phyloP scores from a whole-genome alignment of 2,113 vertebrate species.

The Lagenorhynchus albirostris region DNA sequence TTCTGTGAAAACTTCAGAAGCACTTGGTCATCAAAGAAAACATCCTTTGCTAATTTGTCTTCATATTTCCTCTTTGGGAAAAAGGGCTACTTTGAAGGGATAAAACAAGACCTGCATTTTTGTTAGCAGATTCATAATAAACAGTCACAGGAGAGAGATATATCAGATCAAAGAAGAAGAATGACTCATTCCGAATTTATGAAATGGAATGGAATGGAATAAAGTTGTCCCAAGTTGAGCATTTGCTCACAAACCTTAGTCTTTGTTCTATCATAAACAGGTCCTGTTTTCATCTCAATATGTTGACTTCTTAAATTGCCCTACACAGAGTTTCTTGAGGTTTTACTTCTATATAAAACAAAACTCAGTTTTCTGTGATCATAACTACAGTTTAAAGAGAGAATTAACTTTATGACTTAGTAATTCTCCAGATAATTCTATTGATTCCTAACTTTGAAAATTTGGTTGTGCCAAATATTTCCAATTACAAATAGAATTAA shows the following conservation, averaged over 20 bases:
- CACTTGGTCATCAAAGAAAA: slow-evolving; percentile 56
- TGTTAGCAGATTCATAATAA: slow-evolving; percentile 38
- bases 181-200: neutral
- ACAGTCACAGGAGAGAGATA: neutral
- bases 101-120: slow-evolving; percentile 67
- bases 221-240: neutral
- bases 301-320: neutral
- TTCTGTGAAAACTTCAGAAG: slow-evolving; percentile 70
- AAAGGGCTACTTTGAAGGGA: slow-evolving; percentile 74
- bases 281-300: neutral
- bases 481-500: neutral
- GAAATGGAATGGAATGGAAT: slow-evolving; percentile 12
- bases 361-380: neutral
- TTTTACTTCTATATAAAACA: neutral
- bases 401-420: slow-evolving; percentile 1
- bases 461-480: neutral
- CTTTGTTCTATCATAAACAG: neutral
- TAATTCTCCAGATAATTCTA: neutral
- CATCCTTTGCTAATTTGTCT: slow-evolving; percentile 59
- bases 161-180: neutral
- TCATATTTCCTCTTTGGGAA: slow-evolving; percentile 66
- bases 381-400: neutral
- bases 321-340: neutral
- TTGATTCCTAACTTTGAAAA: neutral
- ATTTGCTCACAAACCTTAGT: slow-evolving; percentile 19